Evolutionary conservation across 1,140 invertebrate genomes (phyloP).

Genomic region (Papilio glaucus): DNA sequence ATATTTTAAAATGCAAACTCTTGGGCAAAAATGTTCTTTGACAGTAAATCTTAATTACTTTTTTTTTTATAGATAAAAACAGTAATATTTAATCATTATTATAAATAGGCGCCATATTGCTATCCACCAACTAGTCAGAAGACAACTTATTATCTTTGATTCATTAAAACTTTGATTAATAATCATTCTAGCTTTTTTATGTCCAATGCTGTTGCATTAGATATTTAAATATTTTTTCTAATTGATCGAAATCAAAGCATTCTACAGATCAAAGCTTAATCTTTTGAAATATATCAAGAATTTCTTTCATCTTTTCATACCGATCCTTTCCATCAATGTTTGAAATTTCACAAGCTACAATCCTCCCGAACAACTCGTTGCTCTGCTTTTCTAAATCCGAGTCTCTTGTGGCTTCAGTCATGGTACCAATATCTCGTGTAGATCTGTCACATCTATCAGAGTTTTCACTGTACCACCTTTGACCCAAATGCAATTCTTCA

Average conservation of each 20-base stretch:
- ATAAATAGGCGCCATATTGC: no score
- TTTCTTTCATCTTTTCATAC: constrained; percentile 29
- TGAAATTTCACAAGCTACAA: constrained; percentile 16
- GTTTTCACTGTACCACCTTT: no score
- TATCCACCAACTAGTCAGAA: no score
- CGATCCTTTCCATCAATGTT: constrained; percentile 3
- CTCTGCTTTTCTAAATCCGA: neutral
- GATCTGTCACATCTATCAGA: no score
- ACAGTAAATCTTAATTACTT: no score
- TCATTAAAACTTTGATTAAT: no score
- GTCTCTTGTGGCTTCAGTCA: constrained; percentile 18
- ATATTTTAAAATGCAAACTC: no score
- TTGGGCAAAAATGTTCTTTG: no score
- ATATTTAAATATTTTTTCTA: neutral
- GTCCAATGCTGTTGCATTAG: neutral
- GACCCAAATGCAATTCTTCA: neutral
- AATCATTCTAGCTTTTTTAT: neutral
- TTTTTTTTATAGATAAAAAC: no score
- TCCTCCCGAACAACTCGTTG: constrained; percentile 12
- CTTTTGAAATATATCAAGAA: constrained; percentile 16
- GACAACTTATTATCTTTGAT: no score
- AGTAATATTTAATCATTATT: no score
- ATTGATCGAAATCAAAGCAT: no score
- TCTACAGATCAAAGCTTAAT: neutral
- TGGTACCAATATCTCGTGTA: constrained; percentile 12